A percentile compares a stretch with the other conserved stretches of the same genome.
Conservation (phyloP, 2,797 vertebrate species). For the Etheostoma perlongum region DNA sequence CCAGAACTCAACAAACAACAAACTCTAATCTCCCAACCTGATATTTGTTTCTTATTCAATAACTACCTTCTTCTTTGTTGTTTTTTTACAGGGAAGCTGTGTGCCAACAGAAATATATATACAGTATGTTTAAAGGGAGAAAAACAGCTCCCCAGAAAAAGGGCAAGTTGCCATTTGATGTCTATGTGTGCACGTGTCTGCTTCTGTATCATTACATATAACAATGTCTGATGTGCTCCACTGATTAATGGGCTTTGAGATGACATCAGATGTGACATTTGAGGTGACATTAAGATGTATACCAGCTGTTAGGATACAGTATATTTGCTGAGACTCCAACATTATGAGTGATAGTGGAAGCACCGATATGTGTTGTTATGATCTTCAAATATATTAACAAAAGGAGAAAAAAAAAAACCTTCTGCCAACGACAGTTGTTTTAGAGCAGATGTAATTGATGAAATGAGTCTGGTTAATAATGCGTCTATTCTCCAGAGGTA, state of each 20-base stretch:
- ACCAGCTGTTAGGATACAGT: conserved; percentile 53
- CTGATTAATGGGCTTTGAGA: conserved; percentile 18
- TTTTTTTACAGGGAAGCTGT: too few species aligned
- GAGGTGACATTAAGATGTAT: conserved; percentile 27
- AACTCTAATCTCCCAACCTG: too few species aligned
- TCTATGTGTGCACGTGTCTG: too few species aligned
- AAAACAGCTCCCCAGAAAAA: too few species aligned
- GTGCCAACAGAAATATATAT: too few species aligned
- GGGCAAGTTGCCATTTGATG: too few species aligned
- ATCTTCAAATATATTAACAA: conserved; percentile 29
- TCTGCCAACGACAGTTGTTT: conserved; percentile 29
- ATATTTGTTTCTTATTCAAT: too few species aligned
- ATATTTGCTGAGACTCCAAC: conserved; percentile 30
- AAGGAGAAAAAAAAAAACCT: conserved; percentile 8
- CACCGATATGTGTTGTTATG: conserved; percentile 22
- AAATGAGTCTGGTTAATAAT: conserved; percentile 74
- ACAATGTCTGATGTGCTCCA: too few species aligned
- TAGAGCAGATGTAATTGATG: conserved; percentile 53
- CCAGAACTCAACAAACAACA: too few species aligned
- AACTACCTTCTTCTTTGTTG: too few species aligned
- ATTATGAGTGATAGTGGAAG: conserved; percentile 33
- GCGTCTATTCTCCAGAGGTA: conserved; percentile 46
- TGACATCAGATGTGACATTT: conserved; percentile 14
- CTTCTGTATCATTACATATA: too few species aligned
- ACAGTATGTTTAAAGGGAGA: too few species aligned